Conservation (phyloP, 2,113 vertebrate genomes). For the Phodopus roborovskii region DNA sequence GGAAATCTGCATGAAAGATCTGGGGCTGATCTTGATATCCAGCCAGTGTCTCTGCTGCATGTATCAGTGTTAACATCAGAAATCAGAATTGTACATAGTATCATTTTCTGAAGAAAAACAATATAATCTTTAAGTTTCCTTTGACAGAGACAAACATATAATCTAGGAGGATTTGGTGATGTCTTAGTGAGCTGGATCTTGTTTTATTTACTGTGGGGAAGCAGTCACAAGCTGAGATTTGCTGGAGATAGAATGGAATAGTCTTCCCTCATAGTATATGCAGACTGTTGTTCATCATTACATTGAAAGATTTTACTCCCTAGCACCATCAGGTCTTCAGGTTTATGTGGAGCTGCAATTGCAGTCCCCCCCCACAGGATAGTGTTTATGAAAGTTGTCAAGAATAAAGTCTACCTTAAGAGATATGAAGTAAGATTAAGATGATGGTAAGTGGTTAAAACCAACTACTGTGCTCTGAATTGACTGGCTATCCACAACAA, state of each 20-base stretch:
- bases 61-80: not conserved
- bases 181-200: not conserved
- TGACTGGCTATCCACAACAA: not conserved
- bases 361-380: not conserved
- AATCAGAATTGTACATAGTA: not conserved
- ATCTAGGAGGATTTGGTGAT: not conserved
- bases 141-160: not conserved
- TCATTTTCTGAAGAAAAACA: not conserved
- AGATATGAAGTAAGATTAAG: not conserved
- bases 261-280: not conserved
- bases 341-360: not conserved
- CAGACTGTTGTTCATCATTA: not conserved
- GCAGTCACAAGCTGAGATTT: not conserved
- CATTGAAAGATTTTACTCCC: not conserved
- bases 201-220: fast-evolving
- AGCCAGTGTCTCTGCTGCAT: not conserved
- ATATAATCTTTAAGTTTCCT: not conserved
- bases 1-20: too few relatives aligned
- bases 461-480: not conserved
- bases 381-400: not conserved
- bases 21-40: not conserved
- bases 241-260: not conserved
- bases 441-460: not conserved
- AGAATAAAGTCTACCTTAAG: not conserved
- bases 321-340: not conserved